Percentiles rank a stretch among this genome's conserved stretches.
Conservation (phyloP, 2,888 invertebrate genomes). For the Eupeodes latifasciatus region DNA sequence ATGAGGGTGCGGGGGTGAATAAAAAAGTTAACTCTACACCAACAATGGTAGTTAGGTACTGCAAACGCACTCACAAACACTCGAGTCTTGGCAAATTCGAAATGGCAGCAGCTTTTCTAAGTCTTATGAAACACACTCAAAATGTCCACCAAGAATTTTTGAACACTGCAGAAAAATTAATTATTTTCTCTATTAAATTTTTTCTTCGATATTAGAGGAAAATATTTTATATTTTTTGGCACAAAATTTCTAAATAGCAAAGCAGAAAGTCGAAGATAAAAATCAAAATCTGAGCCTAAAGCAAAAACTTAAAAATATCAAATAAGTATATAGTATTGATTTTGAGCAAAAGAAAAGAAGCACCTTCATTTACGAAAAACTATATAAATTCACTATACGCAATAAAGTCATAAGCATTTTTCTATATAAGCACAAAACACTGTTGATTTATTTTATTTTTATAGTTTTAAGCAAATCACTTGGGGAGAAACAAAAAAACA, state of each 20-base stretch:
- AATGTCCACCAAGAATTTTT: conserved; percentile 68
- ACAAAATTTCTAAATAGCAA: background rate
- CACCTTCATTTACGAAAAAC: conserved; percentile 33
- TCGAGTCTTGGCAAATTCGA: conserved; percentile 47
- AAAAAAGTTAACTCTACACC: conserved; percentile 67
- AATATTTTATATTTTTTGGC: conserved; percentile 15
- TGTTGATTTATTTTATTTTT: background rate
- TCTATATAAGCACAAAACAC: conserved; percentile 47
- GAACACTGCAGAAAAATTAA: conserved; percentile 62
- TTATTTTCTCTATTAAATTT: conserved; percentile 31
- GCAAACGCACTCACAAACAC: conserved; percentile 55
- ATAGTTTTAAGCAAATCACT: conserved; percentile 31
- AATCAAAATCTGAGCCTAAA: conserved; percentile 7
- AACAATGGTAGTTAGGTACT: conserved; percentile 52
- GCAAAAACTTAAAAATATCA: background rate
- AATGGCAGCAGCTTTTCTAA: conserved; percentile 57
- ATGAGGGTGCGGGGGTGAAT: conserved; percentile 29
- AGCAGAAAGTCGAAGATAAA: conserved; percentile 8
- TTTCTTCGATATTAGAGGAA: conserved; percentile 1
- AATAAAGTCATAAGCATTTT: conserved; percentile 25
- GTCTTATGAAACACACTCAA: conserved; percentile 72
- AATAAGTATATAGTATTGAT: conserved; percentile 48
- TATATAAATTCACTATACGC: conserved; percentile 32
- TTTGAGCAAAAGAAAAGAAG: conserved; percentile 39
- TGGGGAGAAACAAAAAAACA: background rate